Evolutionary conservation across 30 jellyfish, hydroid and myxozoan genomes (phyloP).

Genomic region (Sanderia malayensis): DNA sequence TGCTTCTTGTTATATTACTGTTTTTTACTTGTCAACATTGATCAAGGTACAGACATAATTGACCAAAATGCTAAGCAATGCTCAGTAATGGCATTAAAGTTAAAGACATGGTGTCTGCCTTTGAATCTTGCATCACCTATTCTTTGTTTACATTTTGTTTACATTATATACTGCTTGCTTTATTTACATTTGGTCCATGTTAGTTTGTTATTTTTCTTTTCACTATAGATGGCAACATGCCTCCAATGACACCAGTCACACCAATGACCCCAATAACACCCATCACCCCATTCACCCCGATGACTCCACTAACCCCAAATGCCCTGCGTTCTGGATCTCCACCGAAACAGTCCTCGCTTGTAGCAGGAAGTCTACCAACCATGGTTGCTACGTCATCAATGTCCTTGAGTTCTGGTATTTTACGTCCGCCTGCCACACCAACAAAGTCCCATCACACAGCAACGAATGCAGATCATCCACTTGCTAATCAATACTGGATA

Average conservation of each 20-base stretch:
- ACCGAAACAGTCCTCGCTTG: constrained; percentile 50
- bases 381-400: constrained; percentile 26
- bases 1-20: too few species aligned
- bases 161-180: too few species aligned
- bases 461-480: constrained; percentile 16
- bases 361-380: constrained; percentile 50
- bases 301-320: constrained; percentile 64
- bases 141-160: too few species aligned
- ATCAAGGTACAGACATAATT: too few species aligned
- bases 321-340: constrained; percentile 78
- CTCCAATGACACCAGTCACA: constrained; percentile 96
- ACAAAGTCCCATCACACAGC: constrained; percentile 46
- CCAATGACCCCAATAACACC: constrained; percentile 96
- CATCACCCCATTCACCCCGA: constrained; percentile 80
- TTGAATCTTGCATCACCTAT: too few species aligned
- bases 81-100: too few species aligned
- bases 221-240: constrained; percentile 71
- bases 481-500: constrained; percentile 75
- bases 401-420: constrained; percentile 1
- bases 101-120: too few species aligned
- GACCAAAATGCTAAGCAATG: too few species aligned
- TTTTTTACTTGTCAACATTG: too few species aligned
- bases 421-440: constrained; percentile 74
- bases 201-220: not conserved
- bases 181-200: too few species aligned